These are phyloP conservation scores for Eretmochelys imbricata DNA, from an alignment of 2,113 vertebrate genomes.

Conservation along the genomic window DNA sequence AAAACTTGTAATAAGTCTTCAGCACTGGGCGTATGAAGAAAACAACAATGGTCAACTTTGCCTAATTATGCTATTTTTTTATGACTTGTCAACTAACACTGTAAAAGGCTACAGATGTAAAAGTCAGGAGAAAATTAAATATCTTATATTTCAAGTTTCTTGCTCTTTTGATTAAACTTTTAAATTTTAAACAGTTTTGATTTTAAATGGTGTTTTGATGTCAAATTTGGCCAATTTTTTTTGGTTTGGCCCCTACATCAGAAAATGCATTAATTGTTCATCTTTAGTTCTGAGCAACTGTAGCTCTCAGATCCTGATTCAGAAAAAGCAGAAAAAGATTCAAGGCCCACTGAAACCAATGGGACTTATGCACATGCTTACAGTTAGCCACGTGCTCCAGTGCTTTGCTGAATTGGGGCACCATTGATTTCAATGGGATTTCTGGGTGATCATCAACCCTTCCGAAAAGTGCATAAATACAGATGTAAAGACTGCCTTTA, in stretches of 20 bases:
- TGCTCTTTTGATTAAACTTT: neutral
- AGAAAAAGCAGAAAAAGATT: neutral
- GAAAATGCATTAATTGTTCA: neutral
- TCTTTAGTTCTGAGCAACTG: neutral
- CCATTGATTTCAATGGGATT: neutral
- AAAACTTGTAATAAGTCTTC: neutral
- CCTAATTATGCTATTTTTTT: neutral
- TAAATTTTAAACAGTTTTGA: neutral
- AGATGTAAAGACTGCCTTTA: neutral
- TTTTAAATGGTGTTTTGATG: neutral
- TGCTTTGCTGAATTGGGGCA: neutral
- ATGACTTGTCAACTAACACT: neutral
- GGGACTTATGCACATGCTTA: neutral
- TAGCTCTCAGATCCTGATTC: neutral
- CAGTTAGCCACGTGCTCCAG: neutral
- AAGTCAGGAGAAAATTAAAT: neutral
- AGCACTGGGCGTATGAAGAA: neutral
- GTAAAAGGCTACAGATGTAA: neutral
- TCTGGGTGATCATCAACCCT: neutral
- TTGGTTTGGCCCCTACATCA: too few species aligned
- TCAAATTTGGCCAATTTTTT: neutral
- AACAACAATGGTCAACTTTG: neutral
- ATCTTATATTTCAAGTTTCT: neutral
- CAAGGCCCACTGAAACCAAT: neutral
- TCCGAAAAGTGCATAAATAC: rapidly evolving